Evolutionary conservation across 2,888 invertebrate species (phyloP), one percentile per base, ranked within the genome.

Genomic region (Miltochrista miniata): DNA sequence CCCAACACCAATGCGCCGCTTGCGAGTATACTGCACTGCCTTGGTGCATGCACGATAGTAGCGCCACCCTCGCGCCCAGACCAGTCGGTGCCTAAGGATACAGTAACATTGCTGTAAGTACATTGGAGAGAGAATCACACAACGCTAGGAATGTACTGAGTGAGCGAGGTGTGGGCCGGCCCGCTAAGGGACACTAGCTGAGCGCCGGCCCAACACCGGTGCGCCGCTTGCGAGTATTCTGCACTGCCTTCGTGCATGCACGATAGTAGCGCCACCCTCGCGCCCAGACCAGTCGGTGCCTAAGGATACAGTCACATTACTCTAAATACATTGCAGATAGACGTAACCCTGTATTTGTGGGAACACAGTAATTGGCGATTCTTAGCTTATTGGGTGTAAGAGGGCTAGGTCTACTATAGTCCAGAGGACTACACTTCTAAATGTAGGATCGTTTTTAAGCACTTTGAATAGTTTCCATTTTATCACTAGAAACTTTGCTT

Each of bases 261-360:
- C 13, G 70, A 67, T 0, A 90, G 68, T 0, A 90, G 71, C 0
- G 88, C 73, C 5, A 83, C 79, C 7, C 90, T 80, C 0, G 83
- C 85, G 0, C 83, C 75, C 0, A 85, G 57, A 0, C 91, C 91
- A 0, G 87, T 87, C 0, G 72, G 55, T 0, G 88, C 79, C 91
- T 90, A 64, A 0, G 9, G 11, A 24, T 5, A 24, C 18, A 24
- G 18, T 24, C 2, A 24, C 18, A 24, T 24, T n/a, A n/a, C n/a
- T n/a, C n/a, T n/a, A n/a, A n/a, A n/a, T n/a, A n/a, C n/a, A n/a
- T n/a, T n/a, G n/a, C n/a, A n/a, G n/a, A n/a, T n/a, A n/a, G n/a
- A n/a, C n/a, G n/a, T n/a, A n/a, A n/a, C n/a, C n/a, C n/a, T n/a
- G n/a, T n/a, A n/a, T n/a, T n/a, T n/a, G n/a, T n/a, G n/a, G n/a